phyloP scores from a whole-genome alignment of 2,888 invertebrate species.

The Nemotelus nigrinus region DNA sequence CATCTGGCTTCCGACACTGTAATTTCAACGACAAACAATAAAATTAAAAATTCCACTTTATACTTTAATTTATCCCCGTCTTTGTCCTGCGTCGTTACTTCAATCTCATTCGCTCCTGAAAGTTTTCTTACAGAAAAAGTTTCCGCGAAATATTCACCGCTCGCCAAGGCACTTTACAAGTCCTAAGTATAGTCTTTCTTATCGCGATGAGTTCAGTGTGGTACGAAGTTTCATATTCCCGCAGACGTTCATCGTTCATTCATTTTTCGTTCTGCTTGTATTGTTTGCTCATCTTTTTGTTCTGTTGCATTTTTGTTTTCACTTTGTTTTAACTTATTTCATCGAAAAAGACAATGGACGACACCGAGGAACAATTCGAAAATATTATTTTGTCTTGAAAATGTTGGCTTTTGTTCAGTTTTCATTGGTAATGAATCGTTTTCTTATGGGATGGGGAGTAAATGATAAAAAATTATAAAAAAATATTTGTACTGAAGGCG shows the following conservation, averaged over 20 bases:
- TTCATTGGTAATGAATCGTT: neutral
- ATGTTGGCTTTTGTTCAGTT: constrained; percentile 15
- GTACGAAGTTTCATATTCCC: neutral
- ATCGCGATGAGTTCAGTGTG: too few species aligned
- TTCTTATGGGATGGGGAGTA: too few species aligned
- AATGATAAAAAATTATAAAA: too few species aligned
- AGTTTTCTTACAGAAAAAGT: constrained; percentile 7
- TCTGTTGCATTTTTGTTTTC: too few species aligned
- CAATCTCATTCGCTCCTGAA: neutral
- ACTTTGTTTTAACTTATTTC: too few species aligned
- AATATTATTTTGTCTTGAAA: constrained; percentile 31
- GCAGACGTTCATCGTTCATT: neutral
- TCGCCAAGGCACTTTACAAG: neutral
- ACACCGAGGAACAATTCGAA: constrained; percentile 13
- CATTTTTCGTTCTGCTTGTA: neutral
- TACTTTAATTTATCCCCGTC: constrained; percentile 41
- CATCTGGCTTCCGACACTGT: constrained; percentile 5
- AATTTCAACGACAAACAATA: constrained; percentile 26
- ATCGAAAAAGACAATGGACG: neutral
- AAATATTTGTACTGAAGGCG: too few species aligned
- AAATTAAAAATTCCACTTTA: constrained; percentile 47
- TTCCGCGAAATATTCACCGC: constrained; percentile 13
- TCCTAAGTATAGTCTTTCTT: too few species aligned
- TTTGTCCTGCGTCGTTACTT: neutral
- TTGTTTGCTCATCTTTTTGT: too few species aligned